Evolutionary conservation across 2,888 invertebrate species (phyloP).

Genomic region (Aphodius granarius): DNA sequence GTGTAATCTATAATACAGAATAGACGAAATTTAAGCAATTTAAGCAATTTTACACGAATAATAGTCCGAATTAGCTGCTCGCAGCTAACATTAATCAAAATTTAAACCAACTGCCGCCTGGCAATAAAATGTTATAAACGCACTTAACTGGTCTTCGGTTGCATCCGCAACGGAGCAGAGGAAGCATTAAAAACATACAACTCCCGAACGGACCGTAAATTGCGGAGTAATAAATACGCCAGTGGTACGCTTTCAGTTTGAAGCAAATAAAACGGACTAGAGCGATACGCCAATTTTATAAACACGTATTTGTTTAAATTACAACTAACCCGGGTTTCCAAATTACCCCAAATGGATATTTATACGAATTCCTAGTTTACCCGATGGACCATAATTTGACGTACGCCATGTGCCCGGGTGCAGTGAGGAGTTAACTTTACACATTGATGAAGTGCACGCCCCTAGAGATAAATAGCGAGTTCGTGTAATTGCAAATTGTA

Average conservation of each 20-base stretch:
- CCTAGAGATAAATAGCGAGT: not conserved
- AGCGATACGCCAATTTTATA: not conserved
- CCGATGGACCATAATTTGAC: not conserved
- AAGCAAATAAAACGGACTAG: not conserved
- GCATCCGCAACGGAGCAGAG: not conserved
- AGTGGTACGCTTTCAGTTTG: not conserved
- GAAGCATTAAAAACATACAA: slow-evolving; percentile 2
- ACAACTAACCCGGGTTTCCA: not conserved
- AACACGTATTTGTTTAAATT: not conserved
- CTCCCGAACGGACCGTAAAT: not conserved
- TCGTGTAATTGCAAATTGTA: not conserved
- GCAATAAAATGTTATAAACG: slow-evolving; percentile 8
- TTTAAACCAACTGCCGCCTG: slow-evolving; percentile 6
- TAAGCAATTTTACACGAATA: not conserved
- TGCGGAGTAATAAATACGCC: not conserved
- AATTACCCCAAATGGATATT: not conserved
- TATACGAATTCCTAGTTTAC: not conserved
- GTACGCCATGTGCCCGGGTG: not conserved
- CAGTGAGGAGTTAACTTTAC: not conserved
- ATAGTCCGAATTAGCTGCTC: not conserved
- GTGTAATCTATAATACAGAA: not conserved
- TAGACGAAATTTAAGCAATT: not conserved
- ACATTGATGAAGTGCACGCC: not conserved
- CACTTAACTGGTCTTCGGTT: slow-evolving; percentile 2
- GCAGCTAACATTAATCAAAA: slow-evolving; percentile 10